These are phyloP conservation scores for Drosophila saltans DNA, from an alignment of 1,140 invertebrate species.

Conservation along the genomic window DNA sequence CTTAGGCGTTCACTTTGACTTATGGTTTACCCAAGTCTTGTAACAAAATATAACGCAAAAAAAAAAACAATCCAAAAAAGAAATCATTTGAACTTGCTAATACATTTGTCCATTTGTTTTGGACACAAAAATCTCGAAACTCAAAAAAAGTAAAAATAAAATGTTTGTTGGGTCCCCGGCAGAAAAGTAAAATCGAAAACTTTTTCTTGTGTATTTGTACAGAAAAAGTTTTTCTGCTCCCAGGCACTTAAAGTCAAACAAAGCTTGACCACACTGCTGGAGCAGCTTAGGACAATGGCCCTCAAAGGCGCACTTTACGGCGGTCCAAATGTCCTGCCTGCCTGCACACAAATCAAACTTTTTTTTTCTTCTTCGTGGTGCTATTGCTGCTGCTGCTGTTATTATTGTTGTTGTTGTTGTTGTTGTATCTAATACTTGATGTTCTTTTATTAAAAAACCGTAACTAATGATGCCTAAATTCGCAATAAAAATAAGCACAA, in stretches of 20 bases:
- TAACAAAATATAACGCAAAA: neutral
- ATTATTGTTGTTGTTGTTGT: neutral
- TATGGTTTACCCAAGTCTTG: slow-evolving; percentile 23
- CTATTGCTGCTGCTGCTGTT: neutral
- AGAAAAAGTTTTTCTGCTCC: slow-evolving; percentile 38
- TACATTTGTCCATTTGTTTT: slow-evolving; percentile 70
- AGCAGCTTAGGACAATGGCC: slow-evolving; percentile 58
- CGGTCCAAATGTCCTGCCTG: slow-evolving; percentile 44
- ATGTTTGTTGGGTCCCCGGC: too few species aligned
- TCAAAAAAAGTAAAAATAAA: slow-evolving; percentile 22
- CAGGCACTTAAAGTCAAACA: slow-evolving; percentile 62
- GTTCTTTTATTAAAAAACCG: slow-evolving; percentile 79
- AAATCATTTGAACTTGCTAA: slow-evolving; percentile 63
- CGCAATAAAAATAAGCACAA: slow-evolving; percentile 81
- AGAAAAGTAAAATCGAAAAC: slow-evolving; percentile 32
- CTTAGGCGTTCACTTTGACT: slow-evolving; percentile 33
- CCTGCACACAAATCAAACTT: slow-evolving; percentile 75
- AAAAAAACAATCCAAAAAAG: slow-evolving; percentile 13
- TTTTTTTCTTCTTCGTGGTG: neutral
- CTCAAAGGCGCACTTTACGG: slow-evolving; percentile 73
- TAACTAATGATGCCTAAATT: slow-evolving; percentile 82
- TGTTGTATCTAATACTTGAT: slow-evolving; percentile 46
- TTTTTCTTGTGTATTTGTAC: slow-evolving; percentile 41
- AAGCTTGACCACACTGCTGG: slow-evolving; percentile 64
- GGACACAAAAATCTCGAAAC: slow-evolving; percentile 19